phyloP scores from a whole-genome alignment of 2,113 vertebrate species.

The Silurus meridionalis region DNA sequence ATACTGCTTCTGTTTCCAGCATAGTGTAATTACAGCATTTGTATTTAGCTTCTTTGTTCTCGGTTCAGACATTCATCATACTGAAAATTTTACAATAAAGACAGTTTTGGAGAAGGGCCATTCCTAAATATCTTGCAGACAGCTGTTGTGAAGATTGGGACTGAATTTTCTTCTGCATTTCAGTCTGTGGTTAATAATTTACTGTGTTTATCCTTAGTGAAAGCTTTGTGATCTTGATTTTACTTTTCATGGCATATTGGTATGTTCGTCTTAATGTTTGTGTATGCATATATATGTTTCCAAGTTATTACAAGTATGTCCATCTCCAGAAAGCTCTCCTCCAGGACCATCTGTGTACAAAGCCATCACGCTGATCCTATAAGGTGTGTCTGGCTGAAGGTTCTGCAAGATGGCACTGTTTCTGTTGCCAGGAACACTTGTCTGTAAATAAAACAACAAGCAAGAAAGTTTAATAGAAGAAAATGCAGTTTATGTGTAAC shows the following conservation, averaged over 20 bases:
- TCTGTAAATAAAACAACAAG: constrained; percentile 3
- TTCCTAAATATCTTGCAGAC: constrained; percentile 53
- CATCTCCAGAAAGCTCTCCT: constrained; percentile 84
- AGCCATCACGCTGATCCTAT: constrained; percentile 89
- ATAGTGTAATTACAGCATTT: not conserved
- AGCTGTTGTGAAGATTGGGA: constrained; percentile 37
- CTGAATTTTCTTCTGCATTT: constrained; percentile 40
- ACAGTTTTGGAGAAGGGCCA: constrained; percentile 48
- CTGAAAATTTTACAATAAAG: not conserved
- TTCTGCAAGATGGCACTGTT: constrained; percentile 88
- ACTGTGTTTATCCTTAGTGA: not conserved
- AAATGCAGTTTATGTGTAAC: not conserved
- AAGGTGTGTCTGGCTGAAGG: constrained; percentile 87
- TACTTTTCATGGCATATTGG: constrained; percentile 1
- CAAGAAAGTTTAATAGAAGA: not conserved
- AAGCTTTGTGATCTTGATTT: not conserved
- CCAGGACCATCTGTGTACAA: constrained; percentile 90
- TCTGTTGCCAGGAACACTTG: constrained; percentile 78
- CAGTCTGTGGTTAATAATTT: constrained; percentile 6
- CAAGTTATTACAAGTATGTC: constrained; percentile 83
- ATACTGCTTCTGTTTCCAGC: not conserved
- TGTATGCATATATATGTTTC: constrained; percentile 12
- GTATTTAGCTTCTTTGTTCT: not conserved
- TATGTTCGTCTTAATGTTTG: constrained; percentile 10
- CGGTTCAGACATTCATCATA: not conserved